A percentile compares a stretch with the other conserved stretches of the same genome.
phyloP scores from a whole-genome alignment of 2,113 vertebrate species.

The Grallaria varia region DNA sequence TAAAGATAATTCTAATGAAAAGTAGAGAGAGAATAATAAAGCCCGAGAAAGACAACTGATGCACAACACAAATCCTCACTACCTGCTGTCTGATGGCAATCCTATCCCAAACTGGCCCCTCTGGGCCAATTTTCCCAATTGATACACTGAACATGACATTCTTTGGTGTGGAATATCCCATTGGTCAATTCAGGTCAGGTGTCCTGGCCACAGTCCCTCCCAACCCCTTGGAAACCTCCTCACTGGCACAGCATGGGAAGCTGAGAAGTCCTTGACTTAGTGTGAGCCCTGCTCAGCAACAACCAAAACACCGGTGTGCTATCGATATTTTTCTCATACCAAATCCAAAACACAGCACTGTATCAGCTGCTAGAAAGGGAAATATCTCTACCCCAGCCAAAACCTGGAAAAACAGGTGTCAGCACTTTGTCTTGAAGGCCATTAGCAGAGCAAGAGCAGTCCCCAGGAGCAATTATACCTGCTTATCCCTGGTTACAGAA shows the following conservation, averaged over 20 bases:
- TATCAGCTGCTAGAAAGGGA: not conserved
- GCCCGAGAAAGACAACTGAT: not conserved
- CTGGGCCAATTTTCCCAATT: not conserved
- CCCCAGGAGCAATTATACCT: not conserved
- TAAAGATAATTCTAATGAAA: not conserved
- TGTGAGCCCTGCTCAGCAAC: not conserved
- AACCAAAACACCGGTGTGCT: not conserved
- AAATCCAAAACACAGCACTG: not conserved
- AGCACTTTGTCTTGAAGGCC: not conserved
- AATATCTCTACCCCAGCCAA: not conserved
- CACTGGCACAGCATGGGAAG: not conserved
- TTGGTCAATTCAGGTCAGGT: not conserved
- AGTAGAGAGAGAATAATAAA: not conserved
- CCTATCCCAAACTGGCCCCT: accelerated
- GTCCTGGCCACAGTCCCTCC: not conserved
- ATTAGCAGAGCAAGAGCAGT: not conserved
- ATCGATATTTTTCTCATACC: not conserved
- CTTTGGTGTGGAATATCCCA: not conserved
- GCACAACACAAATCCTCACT: too few species aligned
- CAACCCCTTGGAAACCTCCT: not conserved
- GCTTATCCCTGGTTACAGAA: not conserved
- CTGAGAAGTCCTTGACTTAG: not conserved
- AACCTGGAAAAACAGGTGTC: not conserved
- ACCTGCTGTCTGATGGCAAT: accelerated
- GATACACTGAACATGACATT: not conserved